A percentile compares a stretch with the other conserved stretches of the same genome.
Evolutionary conservation across 2,888 invertebrate species (phyloP).

Genomic region (Clusia tigrina): DNA sequence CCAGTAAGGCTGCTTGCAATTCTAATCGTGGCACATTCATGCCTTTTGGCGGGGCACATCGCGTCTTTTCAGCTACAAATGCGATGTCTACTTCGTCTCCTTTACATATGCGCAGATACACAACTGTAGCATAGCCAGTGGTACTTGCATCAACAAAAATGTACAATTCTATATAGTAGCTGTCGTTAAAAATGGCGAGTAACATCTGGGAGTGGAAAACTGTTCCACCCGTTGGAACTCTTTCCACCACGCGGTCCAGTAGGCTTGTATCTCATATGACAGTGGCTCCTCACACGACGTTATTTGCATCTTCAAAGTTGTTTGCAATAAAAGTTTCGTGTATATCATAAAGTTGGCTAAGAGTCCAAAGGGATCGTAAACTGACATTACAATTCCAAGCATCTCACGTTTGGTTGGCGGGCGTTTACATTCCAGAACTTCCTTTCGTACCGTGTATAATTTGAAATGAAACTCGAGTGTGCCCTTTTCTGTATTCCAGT

Average conservation of each 20-base stretch:
- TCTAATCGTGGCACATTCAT: conserved; percentile 17
- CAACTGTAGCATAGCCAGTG: too few species aligned
- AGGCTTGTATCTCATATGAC: too few species aligned
- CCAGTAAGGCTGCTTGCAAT: conserved; percentile 20
- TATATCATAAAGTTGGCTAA: conserved; percentile 35
- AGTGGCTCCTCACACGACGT: too few species aligned
- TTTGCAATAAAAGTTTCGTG: conserved; percentile 18
- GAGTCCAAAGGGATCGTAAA: conserved; percentile 43
- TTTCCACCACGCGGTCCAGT: too few species aligned
- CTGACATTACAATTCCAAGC: conserved; percentile 39
- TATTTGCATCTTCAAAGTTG: conserved; percentile 14
- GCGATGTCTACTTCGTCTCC: conserved; percentile 16
- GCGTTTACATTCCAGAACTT: conserved; percentile 18
- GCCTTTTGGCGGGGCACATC: not conserved
- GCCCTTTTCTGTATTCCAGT: conserved; percentile 31
- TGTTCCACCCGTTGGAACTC: too few species aligned
- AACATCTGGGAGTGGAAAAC: too few species aligned
- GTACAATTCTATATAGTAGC: too few species aligned
- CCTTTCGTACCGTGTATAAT: conserved; percentile 16
- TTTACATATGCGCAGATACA: conserved; percentile 31
- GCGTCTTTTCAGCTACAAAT: conserved; percentile 18
- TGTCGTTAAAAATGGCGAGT: too few species aligned
- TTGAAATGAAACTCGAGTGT: conserved; percentile 31
- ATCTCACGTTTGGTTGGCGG: conserved; percentile 38
- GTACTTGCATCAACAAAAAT: too few species aligned